These are phyloP conservation scores for Stenolophus ochropezus DNA, from an alignment of 2,888 invertebrate species.

Conservation along the genomic window DNA sequence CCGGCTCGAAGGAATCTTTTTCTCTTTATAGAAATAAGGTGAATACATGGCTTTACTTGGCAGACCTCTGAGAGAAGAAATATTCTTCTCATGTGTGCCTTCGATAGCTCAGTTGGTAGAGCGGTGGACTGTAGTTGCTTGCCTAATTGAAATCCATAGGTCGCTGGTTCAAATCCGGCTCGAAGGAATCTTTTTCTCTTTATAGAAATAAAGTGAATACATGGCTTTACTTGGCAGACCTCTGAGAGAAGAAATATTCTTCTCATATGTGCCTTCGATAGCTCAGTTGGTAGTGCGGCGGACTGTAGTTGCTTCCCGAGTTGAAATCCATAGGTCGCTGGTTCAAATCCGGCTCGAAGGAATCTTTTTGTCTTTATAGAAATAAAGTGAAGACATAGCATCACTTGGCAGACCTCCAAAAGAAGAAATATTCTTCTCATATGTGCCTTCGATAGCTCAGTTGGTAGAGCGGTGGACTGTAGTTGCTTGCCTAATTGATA, in stretches of 20 bases:
- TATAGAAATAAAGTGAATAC: too few relatives aligned
- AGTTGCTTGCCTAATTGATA: slow-evolving; percentile 64
- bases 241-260: too few relatives aligned
- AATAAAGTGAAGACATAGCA: too few relatives aligned
- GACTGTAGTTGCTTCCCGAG: slow-evolving; percentile 68
- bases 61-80: too few relatives aligned
- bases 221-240: too few relatives aligned
- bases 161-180: slow-evolving; percentile 42
- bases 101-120: slow-evolving; percentile 72
- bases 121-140: slow-evolving; percentile 72
- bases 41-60: too few relatives aligned
- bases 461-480: slow-evolving; percentile 72
- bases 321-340: slow-evolving; percentile 49
- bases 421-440: too few relatives aligned
- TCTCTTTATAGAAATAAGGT: too few relatives aligned
- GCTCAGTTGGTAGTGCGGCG: slow-evolving; percentile 72
- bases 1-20: slow-evolving; percentile 19
- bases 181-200: slow-evolving; percentile 21
- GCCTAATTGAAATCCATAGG: slow-evolving; percentile 45
- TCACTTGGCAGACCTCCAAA: too few relatives aligned
- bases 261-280: too few relatives aligned
- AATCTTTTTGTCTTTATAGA: background rate
- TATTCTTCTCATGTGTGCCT: too few relatives aligned
- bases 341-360: slow-evolving; percentile 32
- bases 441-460: slow-evolving; percentile 72